phyloP scores from a whole-genome alignment of 2,888 invertebrate genomes.

The Andrena bucephala region DNA sequence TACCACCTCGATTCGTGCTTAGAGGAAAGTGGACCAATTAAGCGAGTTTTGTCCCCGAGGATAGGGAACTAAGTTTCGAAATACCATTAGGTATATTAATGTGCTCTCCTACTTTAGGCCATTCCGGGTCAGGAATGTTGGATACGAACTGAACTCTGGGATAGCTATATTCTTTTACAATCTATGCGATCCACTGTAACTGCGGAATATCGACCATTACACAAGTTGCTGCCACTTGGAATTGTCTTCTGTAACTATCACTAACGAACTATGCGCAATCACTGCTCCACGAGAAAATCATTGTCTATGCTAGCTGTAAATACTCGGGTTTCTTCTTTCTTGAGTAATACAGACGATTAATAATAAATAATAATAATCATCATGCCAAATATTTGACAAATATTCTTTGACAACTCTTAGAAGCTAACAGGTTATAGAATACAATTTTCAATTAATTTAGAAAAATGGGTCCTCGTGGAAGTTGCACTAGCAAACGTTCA shows the following conservation, averaged over 20 bases:
- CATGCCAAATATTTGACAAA: neutral
- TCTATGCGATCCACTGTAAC: constrained; percentile 36
- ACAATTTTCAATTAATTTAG: too few relatives aligned
- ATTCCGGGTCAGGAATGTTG: constrained; percentile 65
- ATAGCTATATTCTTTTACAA: constrained; percentile 50
- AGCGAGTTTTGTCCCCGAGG: constrained; percentile 67
- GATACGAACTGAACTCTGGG: constrained; percentile 47
- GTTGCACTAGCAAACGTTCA: too few relatives aligned
- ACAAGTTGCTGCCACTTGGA: neutral
- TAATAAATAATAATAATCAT: too few relatives aligned
- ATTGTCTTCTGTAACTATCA: neutral
- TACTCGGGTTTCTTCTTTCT: too few relatives aligned
- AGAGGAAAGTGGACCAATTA: constrained; percentile 70
- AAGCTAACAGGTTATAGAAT: too few relatives aligned
- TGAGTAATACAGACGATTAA: too few relatives aligned
- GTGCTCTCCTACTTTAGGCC: constrained; percentile 64
- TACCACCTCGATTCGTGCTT: constrained; percentile 63
- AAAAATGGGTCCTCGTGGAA: too few relatives aligned
- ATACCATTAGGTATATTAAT: constrained; percentile 72
- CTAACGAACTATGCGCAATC: neutral
- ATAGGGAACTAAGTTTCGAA: constrained; percentile 66
- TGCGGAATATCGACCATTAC: constrained; percentile 13
- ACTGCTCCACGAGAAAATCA: neutral
- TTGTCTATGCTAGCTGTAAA: too few relatives aligned
- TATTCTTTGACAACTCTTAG: neutral